Evolutionary conservation across 2,888 invertebrate species (phyloP).

Genomic region (Acronicta psi): DNA sequence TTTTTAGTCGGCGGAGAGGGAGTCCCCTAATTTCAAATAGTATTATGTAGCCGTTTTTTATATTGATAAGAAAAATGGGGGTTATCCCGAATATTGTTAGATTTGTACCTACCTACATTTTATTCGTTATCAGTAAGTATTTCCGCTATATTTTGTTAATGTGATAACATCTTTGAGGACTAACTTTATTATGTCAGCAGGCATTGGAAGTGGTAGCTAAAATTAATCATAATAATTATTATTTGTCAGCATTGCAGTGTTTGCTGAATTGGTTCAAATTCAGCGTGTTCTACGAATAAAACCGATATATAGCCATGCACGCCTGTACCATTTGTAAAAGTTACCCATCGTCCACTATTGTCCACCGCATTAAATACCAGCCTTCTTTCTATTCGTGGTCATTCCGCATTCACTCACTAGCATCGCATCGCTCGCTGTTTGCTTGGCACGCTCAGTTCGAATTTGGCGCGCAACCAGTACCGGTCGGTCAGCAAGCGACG

Average conservation of each 20-base stretch:
- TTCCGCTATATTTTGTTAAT: neutral
- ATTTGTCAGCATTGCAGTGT: slow-evolving; percentile 29
- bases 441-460: slow-evolving; percentile 72
- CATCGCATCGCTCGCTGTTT: slow-evolving; percentile 31
- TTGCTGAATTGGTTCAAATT: slow-evolving; percentile 52
- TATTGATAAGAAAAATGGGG: neutral
- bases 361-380: slow-evolving; percentile 46
- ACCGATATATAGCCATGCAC: slow-evolving; percentile 46
- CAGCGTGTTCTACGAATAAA: slow-evolving; percentile 53
- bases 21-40: too few relatives aligned
- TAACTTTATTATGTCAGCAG: slow-evolving; percentile 2
- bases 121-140: neutral
- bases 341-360: slow-evolving; percentile 45
- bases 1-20: too few relatives aligned
- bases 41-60: too few relatives aligned
- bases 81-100: neutral
- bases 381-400: slow-evolving; percentile 55
- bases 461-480: slow-evolving; percentile 78
- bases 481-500: slow-evolving; percentile 64
- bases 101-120: neutral
- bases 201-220: neutral
- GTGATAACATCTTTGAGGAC: neutral
- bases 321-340: slow-evolving; percentile 58
- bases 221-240: neutral
- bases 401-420: slow-evolving; percentile 57